Evolutionary conservation across 2,888 invertebrate species (phyloP).

Genomic region (Quadriops clusia): DNA sequence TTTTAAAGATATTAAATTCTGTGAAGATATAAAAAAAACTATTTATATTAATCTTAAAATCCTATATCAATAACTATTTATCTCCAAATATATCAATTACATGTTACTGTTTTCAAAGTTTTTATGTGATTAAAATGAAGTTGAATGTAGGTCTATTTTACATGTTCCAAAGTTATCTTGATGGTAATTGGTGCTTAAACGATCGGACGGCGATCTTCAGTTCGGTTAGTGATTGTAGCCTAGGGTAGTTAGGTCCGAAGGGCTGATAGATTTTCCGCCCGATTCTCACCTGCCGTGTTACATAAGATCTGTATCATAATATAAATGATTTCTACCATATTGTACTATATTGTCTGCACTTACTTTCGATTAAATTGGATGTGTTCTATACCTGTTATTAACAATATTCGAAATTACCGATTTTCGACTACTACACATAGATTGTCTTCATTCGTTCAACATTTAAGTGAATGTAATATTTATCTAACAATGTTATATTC

Average conservation of each 20-base stretch:
- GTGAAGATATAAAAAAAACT: conserved; percentile 6
- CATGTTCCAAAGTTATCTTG: conserved; percentile 26
- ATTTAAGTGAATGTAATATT: too few species aligned
- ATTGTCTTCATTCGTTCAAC: too few species aligned
- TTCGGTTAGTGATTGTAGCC: conserved; percentile 2
- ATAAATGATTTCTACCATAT: conserved; percentile 13
- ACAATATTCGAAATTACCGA: conserved; percentile 15
- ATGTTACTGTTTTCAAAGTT: conserved; percentile 38
- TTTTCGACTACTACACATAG: too few species aligned
- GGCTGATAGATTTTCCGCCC: conserved; percentile 4
- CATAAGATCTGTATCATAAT: conserved; percentile 18
- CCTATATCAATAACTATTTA: conserved; percentile 15
- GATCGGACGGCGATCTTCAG: conserved; percentile 13
- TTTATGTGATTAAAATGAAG: conserved; percentile 34
- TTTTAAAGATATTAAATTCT: conserved; percentile 8
- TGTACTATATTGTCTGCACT: conserved; percentile 22
- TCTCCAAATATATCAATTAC: conserved; percentile 31
- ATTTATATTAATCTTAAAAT: conserved; percentile 12
- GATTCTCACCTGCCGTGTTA: conserved; percentile 23
- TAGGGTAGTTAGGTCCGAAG: neutral
- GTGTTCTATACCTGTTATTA: conserved; percentile 25
- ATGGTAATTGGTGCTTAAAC: conserved; percentile 32
- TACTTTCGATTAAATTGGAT: conserved; percentile 27
- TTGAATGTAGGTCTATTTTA: conserved; percentile 32
- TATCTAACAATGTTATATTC: too few species aligned